Percentiles rank a stretch among this genome's conserved stretches.
Conservation (phyloP, 2,797 vertebrate genomes). For the Falco cherrug region DNA sequence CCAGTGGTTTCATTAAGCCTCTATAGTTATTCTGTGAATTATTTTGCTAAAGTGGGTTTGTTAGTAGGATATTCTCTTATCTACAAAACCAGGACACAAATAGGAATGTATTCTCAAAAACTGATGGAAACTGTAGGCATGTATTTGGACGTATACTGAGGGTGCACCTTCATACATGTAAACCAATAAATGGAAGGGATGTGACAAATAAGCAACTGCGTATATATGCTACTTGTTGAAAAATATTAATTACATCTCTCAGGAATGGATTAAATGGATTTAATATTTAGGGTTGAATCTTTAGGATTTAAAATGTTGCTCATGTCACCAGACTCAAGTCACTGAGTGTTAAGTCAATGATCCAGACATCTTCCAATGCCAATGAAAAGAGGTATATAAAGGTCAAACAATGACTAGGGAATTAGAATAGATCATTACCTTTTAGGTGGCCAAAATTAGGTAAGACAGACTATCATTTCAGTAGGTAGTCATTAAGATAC, state of each 20-base stretch:
- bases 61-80: not conserved
- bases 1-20: slow-evolving; percentile 4
- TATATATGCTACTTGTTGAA: not conserved
- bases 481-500: not conserved
- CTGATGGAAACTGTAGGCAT: not conserved
- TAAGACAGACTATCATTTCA: not conserved
- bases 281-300: not conserved
- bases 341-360: not conserved
- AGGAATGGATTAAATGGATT: not conserved
- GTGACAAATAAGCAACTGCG: not conserved
- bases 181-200: not conserved
- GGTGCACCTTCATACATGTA: not conserved
- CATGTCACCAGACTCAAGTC: not conserved
- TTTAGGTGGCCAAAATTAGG: not conserved
- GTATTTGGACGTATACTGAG: not conserved
- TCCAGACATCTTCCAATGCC: not conserved
- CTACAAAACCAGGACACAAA: not conserved
- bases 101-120: not conserved
- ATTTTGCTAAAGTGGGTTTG: not conserved
- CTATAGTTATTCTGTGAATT: not conserved
- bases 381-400: not conserved
- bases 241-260: not conserved
- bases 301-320: not conserved
- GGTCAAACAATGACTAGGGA: not conserved
- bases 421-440: not conserved